Evolutionary conservation across 2,797 vertebrate species (phyloP), one percentile per base, ranked within the genome.

Genomic region (Propithecus deckenii): DNA sequence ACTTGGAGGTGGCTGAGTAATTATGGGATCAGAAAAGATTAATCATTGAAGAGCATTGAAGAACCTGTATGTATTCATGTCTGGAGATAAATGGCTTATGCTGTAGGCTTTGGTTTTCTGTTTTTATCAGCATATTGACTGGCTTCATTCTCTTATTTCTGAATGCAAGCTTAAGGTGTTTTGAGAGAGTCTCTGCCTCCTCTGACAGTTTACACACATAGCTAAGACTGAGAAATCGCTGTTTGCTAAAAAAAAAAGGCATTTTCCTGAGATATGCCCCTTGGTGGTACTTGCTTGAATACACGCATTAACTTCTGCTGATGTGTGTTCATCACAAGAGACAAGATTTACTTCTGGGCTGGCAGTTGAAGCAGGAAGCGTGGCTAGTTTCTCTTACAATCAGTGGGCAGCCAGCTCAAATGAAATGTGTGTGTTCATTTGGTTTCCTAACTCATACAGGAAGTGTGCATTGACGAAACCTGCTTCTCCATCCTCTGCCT

Each of bases 341-440:
- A 30, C 3, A 0, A 2, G 48, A 1, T 15, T 15, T 13, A 1
- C 30, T 35, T 32, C 38, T 32, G 69, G 67, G 52, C 55, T 25
- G 28, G n/a, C 50, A 1, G 12, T 10, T 4, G 23, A 1, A 2
- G 22, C 18, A 4, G 46, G n/a, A 55, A 22, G 46, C 9, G 0
- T 0, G 25, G 38, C 43, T 20, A 0, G 38, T 28, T 41, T 30
- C 30, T 43, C 17, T 7, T 12, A 13, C 4, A n/a, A 5, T 5
- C 35, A 0, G 50, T 4, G 1, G 76, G 69, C 76, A 5, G 23
- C 46, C 20, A 28, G 20, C 69, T 23, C 7, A 1, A 7, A 5
- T 23, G 35, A 50, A 23, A 8, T 7, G n/a, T 0, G 59, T 15
- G 8, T 0, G 2, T 15, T 7, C 3, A 0, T 41, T 5, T 18